A percentile compares a stretch with the other conserved stretches of the same genome.
Conservation (phyloP, 2,888 invertebrate species). For the Leptopilina drosophilae region DNA sequence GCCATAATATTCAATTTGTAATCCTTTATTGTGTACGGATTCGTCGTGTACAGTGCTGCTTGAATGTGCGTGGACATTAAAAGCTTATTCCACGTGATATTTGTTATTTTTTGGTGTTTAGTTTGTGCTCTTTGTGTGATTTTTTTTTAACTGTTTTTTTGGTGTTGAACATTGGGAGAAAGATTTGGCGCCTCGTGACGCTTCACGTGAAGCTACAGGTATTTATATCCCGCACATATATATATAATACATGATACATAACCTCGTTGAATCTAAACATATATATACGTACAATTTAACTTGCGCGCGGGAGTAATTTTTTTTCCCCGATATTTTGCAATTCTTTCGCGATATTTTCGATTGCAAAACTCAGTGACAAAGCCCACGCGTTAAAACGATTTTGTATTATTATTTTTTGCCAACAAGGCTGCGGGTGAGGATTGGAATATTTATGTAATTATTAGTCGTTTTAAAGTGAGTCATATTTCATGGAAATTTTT, state of each 20-base stretch:
- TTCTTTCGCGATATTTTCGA: slow-evolving; percentile 22
- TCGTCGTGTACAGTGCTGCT: slow-evolving; percentile 69
- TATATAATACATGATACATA: slow-evolving; percentile 51
- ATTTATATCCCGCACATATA: slow-evolving; percentile 46
- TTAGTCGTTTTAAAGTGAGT: slow-evolving; percentile 27
- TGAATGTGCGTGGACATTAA: slow-evolving; percentile 68
- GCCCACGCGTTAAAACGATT: slow-evolving; percentile 49
- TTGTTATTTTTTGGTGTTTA: slow-evolving; percentile 58
- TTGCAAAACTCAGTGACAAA: slow-evolving; percentile 50
- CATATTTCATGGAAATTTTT: slow-evolving; percentile 17
- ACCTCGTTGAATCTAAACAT: slow-evolving; percentile 38
- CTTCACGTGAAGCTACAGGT: slow-evolving; percentile 63
- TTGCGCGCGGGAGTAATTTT: slow-evolving; percentile 36
- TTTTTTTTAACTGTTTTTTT: slow-evolving; percentile 46
- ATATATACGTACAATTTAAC: slow-evolving; percentile 16
- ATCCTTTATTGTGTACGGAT: slow-evolving; percentile 72
- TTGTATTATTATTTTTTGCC: slow-evolving; percentile 57
- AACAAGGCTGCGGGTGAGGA: slow-evolving; percentile 35
- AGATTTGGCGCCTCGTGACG: slow-evolving; percentile 57
- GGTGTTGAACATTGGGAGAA: slow-evolving; percentile 53
- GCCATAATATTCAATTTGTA: slow-evolving; percentile 72
- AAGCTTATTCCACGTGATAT: slow-evolving; percentile 67
- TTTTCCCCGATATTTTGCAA: slow-evolving; percentile 17
- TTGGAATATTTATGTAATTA: slow-evolving; percentile 19
- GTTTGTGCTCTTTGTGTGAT: slow-evolving; percentile 62